A percentile compares a stretch with the other conserved stretches of the same genome.
phyloP scores from a whole-genome alignment of 2,888 invertebrate genomes.

The Arge pagana region DNA sequence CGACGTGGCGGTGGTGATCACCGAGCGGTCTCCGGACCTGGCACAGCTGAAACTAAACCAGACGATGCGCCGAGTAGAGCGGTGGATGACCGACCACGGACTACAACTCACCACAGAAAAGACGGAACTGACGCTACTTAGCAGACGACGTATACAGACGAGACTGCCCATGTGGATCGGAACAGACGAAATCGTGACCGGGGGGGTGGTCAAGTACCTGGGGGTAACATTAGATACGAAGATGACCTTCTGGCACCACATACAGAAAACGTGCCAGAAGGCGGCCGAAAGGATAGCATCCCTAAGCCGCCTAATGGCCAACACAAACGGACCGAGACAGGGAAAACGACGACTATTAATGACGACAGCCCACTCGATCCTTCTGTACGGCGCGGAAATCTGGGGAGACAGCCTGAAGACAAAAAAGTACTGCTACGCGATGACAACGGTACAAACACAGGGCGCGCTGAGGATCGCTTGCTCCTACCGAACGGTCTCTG shows the following conservation, averaged over 20 bases:
- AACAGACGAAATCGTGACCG: not conserved
- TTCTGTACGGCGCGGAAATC: conserved; percentile 28
- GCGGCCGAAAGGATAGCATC: conserved; percentile 21
- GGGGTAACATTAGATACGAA: conserved; percentile 27
- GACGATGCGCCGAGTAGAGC: conserved; percentile 20
- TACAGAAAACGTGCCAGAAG: conserved; percentile 19
- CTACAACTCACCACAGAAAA: conserved; percentile 28
- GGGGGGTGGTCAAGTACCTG: conserved; percentile 27
- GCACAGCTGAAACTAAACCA: conserved; percentile 22
- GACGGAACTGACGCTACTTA: conserved; percentile 28
- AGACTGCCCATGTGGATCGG: conserved; percentile 17
- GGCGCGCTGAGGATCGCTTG: conserved; percentile 27
- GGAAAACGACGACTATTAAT: conserved; percentile 23
- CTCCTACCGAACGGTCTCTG: conserved; percentile 33
- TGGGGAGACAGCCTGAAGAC: conserved; percentile 23
- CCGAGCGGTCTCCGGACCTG: conserved; percentile 8
- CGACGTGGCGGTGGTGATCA: conserved; percentile 26
- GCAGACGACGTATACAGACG: conserved; percentile 21
- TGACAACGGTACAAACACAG: conserved; percentile 28
- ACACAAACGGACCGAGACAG: conserved; percentile 28
- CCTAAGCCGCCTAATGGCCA: conserved; percentile 30
- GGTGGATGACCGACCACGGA: conserved; percentile 28
- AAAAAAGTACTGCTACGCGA: conserved; percentile 24
- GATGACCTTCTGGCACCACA: conserved; percentile 26
- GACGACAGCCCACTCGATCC: conserved; percentile 24